phyloP scores from a whole-genome alignment of 2,113 vertebrate species.

The Egretta garzetta region DNA sequence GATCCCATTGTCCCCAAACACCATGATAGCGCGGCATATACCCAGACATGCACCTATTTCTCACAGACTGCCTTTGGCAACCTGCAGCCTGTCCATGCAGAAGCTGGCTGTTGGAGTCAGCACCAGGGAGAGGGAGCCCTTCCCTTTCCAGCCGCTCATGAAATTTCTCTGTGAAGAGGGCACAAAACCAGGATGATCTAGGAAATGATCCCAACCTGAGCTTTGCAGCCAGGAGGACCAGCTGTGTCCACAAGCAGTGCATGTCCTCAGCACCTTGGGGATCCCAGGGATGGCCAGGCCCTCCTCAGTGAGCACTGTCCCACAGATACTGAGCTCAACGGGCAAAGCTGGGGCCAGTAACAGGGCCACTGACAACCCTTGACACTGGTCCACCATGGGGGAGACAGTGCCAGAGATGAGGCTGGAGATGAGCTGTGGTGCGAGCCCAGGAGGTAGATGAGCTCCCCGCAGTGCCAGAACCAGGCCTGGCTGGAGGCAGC shows the following conservation, averaged over 20 bases:
- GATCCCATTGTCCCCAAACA: rapidly evolving
- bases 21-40: rapidly evolving
- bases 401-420: not conserved
- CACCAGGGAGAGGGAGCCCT: rapidly evolving
- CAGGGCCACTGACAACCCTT: rapidly evolving
- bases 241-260: not conserved
- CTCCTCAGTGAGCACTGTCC: not conserved
- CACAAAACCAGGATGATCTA: not conserved
- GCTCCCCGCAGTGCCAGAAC: not conserved
- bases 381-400: rapidly evolving
- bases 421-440: rapidly evolving
- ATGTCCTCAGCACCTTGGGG: not conserved
- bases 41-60: not conserved
- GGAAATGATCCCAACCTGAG: not conserved
- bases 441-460: not conserved
- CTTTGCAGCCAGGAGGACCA: not conserved
- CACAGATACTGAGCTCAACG: rapidly evolving
- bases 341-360: not conserved
- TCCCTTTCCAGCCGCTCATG: rapidly evolving
- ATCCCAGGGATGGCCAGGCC: not conserved
- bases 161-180: not conserved
- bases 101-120: not conserved
- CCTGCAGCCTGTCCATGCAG: not conserved
- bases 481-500: not conserved
- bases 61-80: not conserved